These are phyloP conservation scores for Hippocampus barbouri DNA, from an alignment of 2,113 vertebrate species.

Conservation along the genomic window DNA sequence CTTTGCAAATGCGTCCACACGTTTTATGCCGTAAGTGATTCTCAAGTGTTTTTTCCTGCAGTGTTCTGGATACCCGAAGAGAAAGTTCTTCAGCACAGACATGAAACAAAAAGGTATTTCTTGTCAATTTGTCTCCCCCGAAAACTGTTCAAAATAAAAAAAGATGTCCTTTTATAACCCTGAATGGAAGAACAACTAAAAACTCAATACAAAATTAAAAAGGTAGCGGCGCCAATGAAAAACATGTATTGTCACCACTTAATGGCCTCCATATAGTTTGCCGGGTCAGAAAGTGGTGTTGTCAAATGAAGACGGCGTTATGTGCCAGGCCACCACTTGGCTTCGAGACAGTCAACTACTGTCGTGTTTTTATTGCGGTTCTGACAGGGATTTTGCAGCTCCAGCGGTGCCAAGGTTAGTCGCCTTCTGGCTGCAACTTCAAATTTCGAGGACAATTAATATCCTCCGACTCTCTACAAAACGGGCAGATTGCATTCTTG, in stretches of 20 bases:
- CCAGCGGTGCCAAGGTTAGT: not conserved
- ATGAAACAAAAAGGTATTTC: conserved; percentile 48
- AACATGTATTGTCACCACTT: not conserved
- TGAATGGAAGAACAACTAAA: not conserved
- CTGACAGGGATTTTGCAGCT: not conserved
- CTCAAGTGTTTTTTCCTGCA: conserved; percentile 38
- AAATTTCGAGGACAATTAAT: conserved; percentile 3
- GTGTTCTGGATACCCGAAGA: conserved; percentile 59
- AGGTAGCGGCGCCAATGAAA: not conserved
- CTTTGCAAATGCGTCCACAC: not conserved
- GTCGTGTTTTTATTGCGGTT: conserved; percentile 1
- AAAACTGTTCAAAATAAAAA: not conserved
- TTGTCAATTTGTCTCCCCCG: not conserved
- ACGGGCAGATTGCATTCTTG: not conserved
- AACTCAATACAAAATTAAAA: not conserved
- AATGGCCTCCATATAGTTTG: not conserved
- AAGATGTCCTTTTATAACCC: not conserved
- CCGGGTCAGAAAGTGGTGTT: conserved; percentile 1
- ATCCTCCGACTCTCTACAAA: not conserved
- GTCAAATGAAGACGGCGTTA: not conserved
- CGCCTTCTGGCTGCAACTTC: conserved; percentile 2
- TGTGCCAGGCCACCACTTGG: conserved; percentile 4
- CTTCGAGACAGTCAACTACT: not conserved
- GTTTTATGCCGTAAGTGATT: not conserved
- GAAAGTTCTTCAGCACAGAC: conserved; percentile 62